phyloP scores from a whole-genome alignment of 2,113 vertebrate species.

The Propithecus coquereli region DNA sequence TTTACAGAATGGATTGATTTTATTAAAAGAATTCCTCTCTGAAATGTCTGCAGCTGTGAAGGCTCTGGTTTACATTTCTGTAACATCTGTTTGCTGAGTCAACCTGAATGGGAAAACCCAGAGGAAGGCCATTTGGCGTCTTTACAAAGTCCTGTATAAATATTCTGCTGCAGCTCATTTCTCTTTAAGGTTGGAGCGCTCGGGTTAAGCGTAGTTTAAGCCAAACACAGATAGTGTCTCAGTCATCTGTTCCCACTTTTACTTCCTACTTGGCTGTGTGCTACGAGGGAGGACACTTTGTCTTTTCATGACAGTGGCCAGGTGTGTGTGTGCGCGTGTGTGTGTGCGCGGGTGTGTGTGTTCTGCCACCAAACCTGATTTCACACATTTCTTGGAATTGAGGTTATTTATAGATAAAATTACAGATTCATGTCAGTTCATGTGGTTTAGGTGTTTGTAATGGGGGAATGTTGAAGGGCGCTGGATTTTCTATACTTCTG shows the following conservation, averaged over 20 bases:
- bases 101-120: slow-evolving; percentile 77
- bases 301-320: not conserved
- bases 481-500: not conserved
- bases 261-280: not conserved
- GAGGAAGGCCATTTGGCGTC: slow-evolving; percentile 70
- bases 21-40: slow-evolving; percentile 67
- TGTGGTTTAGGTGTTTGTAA: not conserved
- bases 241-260: not conserved
- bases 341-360: not conserved
- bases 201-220: slow-evolving; percentile 20
- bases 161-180: not conserved
- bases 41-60: slow-evolving; percentile 63
- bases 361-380: not conserved
- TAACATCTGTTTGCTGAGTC: slow-evolving; percentile 81
- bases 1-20: slow-evolving; percentile 59
- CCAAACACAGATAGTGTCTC: slow-evolving; percentile 30
- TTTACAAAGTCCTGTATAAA: slow-evolving; percentile 67
- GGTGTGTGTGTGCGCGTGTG: not conserved
- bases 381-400: slow-evolving; percentile 27
- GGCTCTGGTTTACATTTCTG: slow-evolving; percentile 55
- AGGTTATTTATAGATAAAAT: slow-evolving; percentile 33
- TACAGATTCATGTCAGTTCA: not conserved
- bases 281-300: not conserved
- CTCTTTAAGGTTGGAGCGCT: slow-evolving; percentile 42
- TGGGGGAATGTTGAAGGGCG: not conserved